Base-by-base conservation (phyloP, 2,797 vertebrate species). In the Setipinna tenuifilis region DNA sequence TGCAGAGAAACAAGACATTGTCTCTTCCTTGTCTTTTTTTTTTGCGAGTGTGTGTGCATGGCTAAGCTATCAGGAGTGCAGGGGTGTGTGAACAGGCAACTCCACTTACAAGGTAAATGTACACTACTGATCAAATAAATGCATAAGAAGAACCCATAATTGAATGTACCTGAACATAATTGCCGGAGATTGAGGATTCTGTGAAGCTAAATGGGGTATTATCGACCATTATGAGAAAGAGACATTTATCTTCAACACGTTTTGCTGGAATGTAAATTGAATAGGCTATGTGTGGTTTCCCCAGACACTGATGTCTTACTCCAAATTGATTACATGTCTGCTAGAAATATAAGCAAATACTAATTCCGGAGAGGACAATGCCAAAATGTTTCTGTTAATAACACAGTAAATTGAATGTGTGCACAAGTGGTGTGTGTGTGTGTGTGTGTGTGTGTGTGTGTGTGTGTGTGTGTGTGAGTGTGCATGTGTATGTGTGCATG, bases 301-400 rank as follows among this genome's bases (percentile, higher is more conserved):
- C 28, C 3, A 35, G 68, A 75, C 68, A 41, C 68, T 71, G 65
- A 71, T 31, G 65, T 71, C 61, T 85, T 61, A 82, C 86, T 84
- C 35, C 84, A 50, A 25, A 59, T 54, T 75, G 65, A 85, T 82
- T 84, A 83, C 82, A 31, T 83, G 84, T 41, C 68, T 35, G 68
- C 82, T 87, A 23, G 82, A 82, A 12, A 86, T 82, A 65, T 83
- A 86, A 87, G 86, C 75, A 35, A 48, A 61, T 28, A 50, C 61
- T 41, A 83, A 82, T 28, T 61, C 57, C 28, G 17, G 10, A 6
- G 28, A 19, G 14, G 68, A 75, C 68, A 75, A 41, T 59, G 58
- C 17, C 58, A 59, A 59, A 21, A 54, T 65, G 23, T 28, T 25
- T 65, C 62, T 65, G n/a, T 28, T 65, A 65, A 35, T 71, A 75